phyloP scores from a whole-genome alignment of 64 coral and sea anemone genomes.

The Montipora cactus region DNA sequence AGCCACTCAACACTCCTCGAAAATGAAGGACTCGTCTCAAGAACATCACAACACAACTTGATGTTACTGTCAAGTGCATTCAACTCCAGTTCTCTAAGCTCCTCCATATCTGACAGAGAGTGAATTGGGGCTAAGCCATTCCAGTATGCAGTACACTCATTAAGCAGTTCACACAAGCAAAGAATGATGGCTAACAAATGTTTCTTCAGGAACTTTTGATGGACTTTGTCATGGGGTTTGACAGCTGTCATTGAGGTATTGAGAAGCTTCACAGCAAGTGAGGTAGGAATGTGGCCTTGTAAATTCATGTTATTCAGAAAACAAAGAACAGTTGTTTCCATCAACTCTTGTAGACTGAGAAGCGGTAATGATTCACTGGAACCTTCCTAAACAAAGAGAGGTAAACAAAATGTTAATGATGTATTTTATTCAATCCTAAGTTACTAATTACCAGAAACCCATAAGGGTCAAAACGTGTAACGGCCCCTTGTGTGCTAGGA shows the following conservation, averaged over 20 bases:
- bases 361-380: slow-evolving; percentile 14
- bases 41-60: slow-evolving; percentile 31
- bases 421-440: background rate
- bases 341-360: slow-evolving; percentile 14
- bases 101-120: slow-evolving; percentile 44
- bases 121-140: slow-evolving; percentile 29
- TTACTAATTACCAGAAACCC: no score
- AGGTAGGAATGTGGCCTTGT: background rate
- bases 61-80: background rate
- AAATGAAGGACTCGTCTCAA: slow-evolving; percentile 2
- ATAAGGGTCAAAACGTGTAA: no score
- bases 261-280: slow-evolving; percentile 42
- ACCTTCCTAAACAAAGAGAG: background rate
- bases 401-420: background rate
- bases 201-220: slow-evolving; percentile 8
- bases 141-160: slow-evolving; percentile 55
- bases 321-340: slow-evolving; percentile 9
- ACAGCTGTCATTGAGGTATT: background rate
- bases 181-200: slow-evolving; percentile 42
- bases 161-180: slow-evolving; percentile 27
- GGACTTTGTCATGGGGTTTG: background rate
- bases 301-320: slow-evolving; percentile 16
- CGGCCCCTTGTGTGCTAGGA: no score
- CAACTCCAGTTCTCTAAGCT: slow-evolving; percentile 18
- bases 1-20: slow-evolving; percentile 31